phyloP scores from a whole-genome alignment of 2,797 vertebrate species.

The Varecia variegata region DNA sequence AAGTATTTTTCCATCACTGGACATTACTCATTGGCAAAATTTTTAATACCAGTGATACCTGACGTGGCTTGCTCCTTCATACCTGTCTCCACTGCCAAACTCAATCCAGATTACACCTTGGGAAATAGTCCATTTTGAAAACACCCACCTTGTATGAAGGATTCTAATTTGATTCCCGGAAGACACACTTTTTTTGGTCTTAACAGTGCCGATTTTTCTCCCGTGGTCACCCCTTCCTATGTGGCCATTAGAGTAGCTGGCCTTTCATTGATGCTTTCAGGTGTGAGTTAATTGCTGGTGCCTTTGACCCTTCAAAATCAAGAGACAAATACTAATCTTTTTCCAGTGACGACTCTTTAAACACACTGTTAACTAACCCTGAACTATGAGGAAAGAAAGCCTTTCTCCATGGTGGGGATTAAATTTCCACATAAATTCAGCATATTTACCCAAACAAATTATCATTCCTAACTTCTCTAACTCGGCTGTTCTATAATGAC shows the following conservation, averaged over 20 bases:
- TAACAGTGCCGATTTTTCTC: background rate
- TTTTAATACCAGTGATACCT: background rate
- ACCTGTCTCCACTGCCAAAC: background rate
- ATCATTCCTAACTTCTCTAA: background rate
- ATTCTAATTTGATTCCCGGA: background rate
- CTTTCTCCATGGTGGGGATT: background rate
- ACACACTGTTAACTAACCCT: background rate
- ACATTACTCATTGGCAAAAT: background rate
- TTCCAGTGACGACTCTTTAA: background rate
- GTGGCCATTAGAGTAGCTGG: background rate
- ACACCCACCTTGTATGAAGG: background rate
- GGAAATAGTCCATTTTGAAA: background rate
- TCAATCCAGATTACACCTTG: background rate
- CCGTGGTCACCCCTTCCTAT: background rate
- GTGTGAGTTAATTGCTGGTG: fast-evolving
- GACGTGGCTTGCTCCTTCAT: background rate
- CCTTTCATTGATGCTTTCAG: background rate
- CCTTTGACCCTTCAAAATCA: background rate
- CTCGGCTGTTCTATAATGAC: background rate
- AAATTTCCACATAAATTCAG: background rate
- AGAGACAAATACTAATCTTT: background rate
- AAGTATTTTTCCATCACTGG: background rate
- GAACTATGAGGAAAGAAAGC: background rate
- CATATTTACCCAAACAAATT: background rate
- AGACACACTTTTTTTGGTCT: background rate